These are phyloP conservation scores for Sphinx pinastri DNA, from an alignment of 2,888 invertebrate species.

Conservation along the genomic window DNA sequence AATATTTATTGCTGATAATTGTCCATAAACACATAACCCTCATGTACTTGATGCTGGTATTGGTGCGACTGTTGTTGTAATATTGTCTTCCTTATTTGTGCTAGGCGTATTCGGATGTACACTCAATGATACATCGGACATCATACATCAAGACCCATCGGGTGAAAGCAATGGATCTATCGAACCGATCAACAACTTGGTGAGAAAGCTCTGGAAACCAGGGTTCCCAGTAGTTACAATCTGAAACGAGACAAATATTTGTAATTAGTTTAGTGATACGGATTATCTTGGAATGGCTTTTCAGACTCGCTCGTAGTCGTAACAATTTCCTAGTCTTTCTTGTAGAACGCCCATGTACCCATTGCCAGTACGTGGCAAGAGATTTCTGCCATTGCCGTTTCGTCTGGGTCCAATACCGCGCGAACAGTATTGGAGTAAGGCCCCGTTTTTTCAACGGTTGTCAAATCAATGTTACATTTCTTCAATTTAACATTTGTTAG, in stretches of 20 bases:
- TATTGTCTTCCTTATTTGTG: slow-evolving; percentile 2
- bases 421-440: no score
- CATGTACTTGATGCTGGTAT: not conserved
- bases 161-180: slow-evolving; percentile 5
- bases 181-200: slow-evolving; percentile 7
- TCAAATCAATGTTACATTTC: no score
- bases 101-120: slow-evolving; percentile 5
- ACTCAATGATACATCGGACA: slow-evolving; percentile 10
- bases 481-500: no score
- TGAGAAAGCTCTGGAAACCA: slow-evolving; percentile 1
- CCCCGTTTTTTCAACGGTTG: no score
- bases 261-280: not conserved
- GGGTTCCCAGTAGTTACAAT: not conserved
- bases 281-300: not conserved
- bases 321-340: no score
- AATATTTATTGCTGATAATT: not conserved
- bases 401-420: no score
- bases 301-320: no score
- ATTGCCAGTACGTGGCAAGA: no score
- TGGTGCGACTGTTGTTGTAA: no score
- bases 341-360: no score
- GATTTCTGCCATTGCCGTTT: no score
- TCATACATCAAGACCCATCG: slow-evolving; percentile 15
- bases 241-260: not conserved
- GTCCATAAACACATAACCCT: not conserved